phyloP scores from a whole-genome alignment of 2,888 invertebrate genomes.

The Lepeophtheirus nordmannii region DNA sequence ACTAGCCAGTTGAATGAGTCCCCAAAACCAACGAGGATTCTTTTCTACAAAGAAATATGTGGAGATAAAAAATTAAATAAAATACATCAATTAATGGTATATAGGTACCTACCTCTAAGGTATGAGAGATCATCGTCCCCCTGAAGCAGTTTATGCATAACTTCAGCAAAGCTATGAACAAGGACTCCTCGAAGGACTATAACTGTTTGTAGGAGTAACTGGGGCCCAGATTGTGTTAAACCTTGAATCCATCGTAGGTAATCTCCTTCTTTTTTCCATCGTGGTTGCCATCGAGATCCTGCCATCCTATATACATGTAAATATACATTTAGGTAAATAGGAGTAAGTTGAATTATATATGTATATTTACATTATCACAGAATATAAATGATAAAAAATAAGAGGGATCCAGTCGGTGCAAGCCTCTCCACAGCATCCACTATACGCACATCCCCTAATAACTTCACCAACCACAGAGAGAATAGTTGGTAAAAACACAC shows the following conservation, averaged over 20 bases:
- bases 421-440: constrained; percentile 20
- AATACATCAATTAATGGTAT: neutral
- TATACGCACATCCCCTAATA: constrained; percentile 11
- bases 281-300: constrained; percentile 1
- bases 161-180: constrained; percentile 12
- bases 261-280: constrained; percentile 12
- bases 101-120: neutral
- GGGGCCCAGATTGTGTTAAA: constrained; percentile 6
- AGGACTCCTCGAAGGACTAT: constrained; percentile 15
- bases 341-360: neutral
- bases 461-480: constrained; percentile 12
- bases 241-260: constrained; percentile 13
- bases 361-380: constrained; percentile 15
- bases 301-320: neutral
- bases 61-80: neutral
- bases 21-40: constrained; percentile 19
- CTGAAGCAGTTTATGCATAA: neutral
- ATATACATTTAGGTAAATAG: neutral
- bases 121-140: neutral
- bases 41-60: constrained; percentile 1
- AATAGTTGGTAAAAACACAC: constrained; percentile 1
- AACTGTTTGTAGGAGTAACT: constrained; percentile 15
- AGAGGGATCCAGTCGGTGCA: constrained; percentile 14
- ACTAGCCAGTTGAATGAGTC: constrained; percentile 22
- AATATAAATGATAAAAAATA: constrained; percentile 18